Conservation (phyloP, 2,113 vertebrate species). For the Dunckerocampus dactyliophorus region DNA sequence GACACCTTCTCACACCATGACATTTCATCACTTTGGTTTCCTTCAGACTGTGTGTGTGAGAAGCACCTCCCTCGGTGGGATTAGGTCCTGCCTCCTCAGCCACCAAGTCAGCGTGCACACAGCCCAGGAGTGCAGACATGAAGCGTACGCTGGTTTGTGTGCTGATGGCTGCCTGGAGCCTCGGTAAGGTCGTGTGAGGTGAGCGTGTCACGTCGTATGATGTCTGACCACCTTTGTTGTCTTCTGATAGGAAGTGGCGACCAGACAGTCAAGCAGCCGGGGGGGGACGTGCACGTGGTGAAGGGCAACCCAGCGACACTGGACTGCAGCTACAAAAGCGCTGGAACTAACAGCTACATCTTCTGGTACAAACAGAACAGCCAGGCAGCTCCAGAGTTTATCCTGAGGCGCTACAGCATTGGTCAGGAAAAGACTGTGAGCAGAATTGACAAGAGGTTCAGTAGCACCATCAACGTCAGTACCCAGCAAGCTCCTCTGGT, state of each 20-base stretch:
- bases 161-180: no score
- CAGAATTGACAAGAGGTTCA: neutral
- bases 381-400: neutral
- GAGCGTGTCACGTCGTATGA: no score
- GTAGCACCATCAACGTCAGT: neutral
- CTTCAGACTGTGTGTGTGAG: neutral
- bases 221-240: no score
- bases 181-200: no score
- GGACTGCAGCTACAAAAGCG: neutral
- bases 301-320: neutral
- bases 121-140: no score
- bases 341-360: neutral
- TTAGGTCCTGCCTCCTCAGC: neutral
- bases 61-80: no score
- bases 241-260: no score
- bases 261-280: neutral
- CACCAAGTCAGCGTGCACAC: neutral
- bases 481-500: neutral
- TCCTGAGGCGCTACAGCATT: neutral
- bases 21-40: no score
- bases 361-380: constrained; percentile 5
- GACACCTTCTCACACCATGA: no score
- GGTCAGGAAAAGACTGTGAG: neutral
- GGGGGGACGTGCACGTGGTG: neutral
- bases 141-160: no score